Evolutionary conservation across 2,797 vertebrate species (phyloP), one percentile per base, ranked within the genome.

Genomic region (Tokudaia muenninki): DNA sequence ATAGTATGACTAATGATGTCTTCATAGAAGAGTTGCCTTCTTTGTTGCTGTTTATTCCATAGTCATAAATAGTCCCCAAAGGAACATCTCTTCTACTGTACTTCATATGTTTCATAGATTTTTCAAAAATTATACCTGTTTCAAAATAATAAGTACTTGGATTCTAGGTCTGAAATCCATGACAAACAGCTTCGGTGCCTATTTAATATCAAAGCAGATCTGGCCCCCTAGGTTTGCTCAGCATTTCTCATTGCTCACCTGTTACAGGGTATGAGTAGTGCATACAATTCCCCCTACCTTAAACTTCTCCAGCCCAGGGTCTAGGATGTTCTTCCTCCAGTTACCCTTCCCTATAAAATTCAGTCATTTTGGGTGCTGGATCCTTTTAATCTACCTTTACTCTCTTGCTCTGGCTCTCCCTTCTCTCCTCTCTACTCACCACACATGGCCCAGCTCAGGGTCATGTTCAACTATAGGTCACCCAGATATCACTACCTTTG

Each of bases 61-160:
- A 55, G 91, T 75, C 67, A 89, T 72, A 29, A 47, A 14, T 52
- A 57, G 9, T 65, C 41, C 21, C 21, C 29, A 57, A 96, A 93
- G 44, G 63, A 67, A 29, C 6, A 67, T 67, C 6, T 61, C 16
- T 78, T 55, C 2, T 72, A 59, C 6, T 41, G 4, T 47, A 82
- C 77, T n/a, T 21, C 21, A 92, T 80, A 91, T 59, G 12, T 70
- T 87, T 84, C 9, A 47, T 37, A 74, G 3, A 79, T 78, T 10
- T 13, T 22, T 26, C 24, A 59, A 22, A 59, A 63, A 13, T 70
- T 86, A 75, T 7, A 44, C 22, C 65, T 79, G 14, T 94, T 94
- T 87, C 47, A 90, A 92, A 97, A 82, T 91, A 84, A 90, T 41
- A n/a, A 95, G 10, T 91, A 31, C 29, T 86, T 90, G 29, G 44